Evolutionary conservation across 2,113 vertebrate genomes (phyloP).

Genomic region (Geococcyx californianus): DNA sequence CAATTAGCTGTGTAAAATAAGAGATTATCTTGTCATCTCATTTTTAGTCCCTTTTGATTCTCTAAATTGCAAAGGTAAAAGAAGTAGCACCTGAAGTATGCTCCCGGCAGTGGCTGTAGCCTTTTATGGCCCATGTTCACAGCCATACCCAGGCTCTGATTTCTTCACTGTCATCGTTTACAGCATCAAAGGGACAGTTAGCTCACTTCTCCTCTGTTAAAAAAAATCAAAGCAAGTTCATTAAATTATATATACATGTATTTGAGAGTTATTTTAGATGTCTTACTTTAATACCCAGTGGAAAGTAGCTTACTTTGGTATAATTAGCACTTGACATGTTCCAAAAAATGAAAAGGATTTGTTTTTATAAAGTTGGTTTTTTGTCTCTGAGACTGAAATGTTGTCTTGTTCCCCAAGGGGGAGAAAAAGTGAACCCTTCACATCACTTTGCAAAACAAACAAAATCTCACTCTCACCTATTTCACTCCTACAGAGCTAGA

Average conservation of each 20-base stretch:
- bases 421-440: neutral
- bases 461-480: neutral
- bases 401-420: neutral
- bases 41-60: slow-evolving; percentile 50
- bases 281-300: slow-evolving; percentile 27
- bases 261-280: slow-evolving; percentile 14
- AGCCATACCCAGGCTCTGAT: neutral
- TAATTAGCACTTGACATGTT: neutral
- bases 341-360: neutral
- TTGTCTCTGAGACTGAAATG: neutral
- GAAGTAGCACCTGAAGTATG: slow-evolving; percentile 16
- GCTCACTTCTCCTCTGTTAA: neutral
- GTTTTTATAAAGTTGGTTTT: slow-evolving; percentile 18
- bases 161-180: slow-evolving; percentile 30
- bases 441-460: slow-evolving; percentile 21
- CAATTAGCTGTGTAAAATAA: slow-evolving; percentile 37
- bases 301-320: slow-evolving; percentile 27
- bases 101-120: neutral
- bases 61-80: slow-evolving; percentile 5
- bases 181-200: slow-evolving; percentile 36
- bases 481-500: neutral
- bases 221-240: slow-evolving; percentile 28
- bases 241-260: slow-evolving; percentile 29
- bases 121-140: slow-evolving; percentile 12
- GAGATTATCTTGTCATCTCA: neutral